Base-by-base conservation (phyloP, 2,888 invertebrate genomes). In the Xylophagus ater region DNA sequence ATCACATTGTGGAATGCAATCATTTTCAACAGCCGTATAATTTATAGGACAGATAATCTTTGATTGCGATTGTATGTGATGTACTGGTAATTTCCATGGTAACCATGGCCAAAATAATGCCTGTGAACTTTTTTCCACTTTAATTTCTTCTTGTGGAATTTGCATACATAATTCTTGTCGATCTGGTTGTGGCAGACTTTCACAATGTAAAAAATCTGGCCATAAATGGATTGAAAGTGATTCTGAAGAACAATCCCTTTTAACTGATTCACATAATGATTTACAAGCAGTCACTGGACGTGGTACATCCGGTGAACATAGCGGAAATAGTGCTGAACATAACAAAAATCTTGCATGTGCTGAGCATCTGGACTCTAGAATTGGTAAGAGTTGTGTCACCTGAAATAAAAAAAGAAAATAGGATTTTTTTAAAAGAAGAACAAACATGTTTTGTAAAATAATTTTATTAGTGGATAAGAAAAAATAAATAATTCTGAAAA, bases 301-400 rank as follows among this genome's bases (percentile, higher is more conserved):
- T 18, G 81, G 77, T 47, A 86, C 82, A 61, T 87, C 81, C 55
- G 84, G 83, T 20, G 88, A 86, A 65, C 92, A 93, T 61, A 93
- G 81, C 24, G 92, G 92, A 8, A 86, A 84, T 63, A 86, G 86
- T 37, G 90, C 81, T 12, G 89, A 85, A 68, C 92, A 93, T 44
- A 93, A 74, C 57, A 92, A 81, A 63, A 92, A 84, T 49, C 83
- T 75, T 28, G 87, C 74, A 55, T 86, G 81, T 41, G 74, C 69
- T 4, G 87, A 87, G 59, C 90, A 90, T 36, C 81, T 78, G 54
- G 80, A 78, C 49, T 82, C 74, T 38, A 89, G 73, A 43, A 89
- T 69, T 1, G 77, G 80, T 55, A 77, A 68, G 62, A 81, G 80
- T 44, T 74, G 68, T 44, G 73, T 66, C 59, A 84, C 73, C 84